Base-by-base conservation (phyloP, 2,888 invertebrate species). In the Strigamia transsilvanica region DNA sequence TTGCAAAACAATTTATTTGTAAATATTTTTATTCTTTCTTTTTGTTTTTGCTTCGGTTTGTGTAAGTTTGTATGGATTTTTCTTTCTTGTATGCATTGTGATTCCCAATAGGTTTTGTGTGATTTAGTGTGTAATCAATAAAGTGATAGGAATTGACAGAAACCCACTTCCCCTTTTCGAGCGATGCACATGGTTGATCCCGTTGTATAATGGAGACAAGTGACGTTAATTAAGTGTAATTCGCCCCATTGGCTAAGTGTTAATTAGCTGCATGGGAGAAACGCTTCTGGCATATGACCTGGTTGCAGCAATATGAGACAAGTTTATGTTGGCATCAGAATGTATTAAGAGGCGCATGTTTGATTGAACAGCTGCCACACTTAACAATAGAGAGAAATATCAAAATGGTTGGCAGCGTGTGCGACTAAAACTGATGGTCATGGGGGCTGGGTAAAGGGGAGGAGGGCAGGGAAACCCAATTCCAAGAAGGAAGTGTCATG, bases 161-260 rank as follows among this genome's bases (percentile, higher is more conserved):
- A 23, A 66, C 21, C 61, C 61, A 18, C 61, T 23, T 66, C 61
- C 61, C 61, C 23, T 18, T 66, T 66, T 66, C 23, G 61, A 66
- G 23, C 21, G 61, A 66, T 66, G 61, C 61, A 66, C 61, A 66
- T 66, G 61, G 61, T 66, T 21, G 61, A 66, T 66, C 21, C 61
- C 61, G 61, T 66, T 66, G 61, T 66, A 66, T 66, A 66, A 66
- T 66, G 61, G 61, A 66, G 61, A 66, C 61, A 66, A 66, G 61
- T 66, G 61, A 66, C 61, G 61, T 66, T 66, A 66, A 66, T 66
- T 66, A 66, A 66, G 61, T 66, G 61, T 66, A 66, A 66, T 66
- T 66, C 61, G 61, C 61, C 61, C 61, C 61, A 66, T 66, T 66
- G 61, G 61, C 61, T 66, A 66, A 66, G 61, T 66, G 61, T 66